Evolutionary conservation across 2,888 invertebrate genomes (phyloP).

Genomic region (Polietes domitor): DNA sequence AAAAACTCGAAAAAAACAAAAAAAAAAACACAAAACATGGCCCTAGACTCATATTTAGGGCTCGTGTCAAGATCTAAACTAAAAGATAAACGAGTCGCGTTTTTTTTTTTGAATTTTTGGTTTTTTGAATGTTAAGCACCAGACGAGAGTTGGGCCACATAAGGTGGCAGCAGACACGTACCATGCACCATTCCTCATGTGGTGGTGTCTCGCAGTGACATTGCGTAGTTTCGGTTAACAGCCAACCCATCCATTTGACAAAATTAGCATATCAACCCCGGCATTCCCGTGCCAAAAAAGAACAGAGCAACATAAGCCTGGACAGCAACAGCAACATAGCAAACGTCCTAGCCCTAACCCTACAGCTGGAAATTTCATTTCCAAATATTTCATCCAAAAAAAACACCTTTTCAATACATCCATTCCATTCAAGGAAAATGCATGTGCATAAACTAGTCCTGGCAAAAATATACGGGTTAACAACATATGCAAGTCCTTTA

Average conservation of each 20-base stretch:
- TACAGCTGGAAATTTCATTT: neutral
- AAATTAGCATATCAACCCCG: conserved; percentile 68
- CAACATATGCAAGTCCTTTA: conserved; percentile 28
- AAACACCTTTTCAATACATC: conserved; percentile 1
- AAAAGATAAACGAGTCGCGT: conserved; percentile 42
- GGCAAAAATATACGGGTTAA: conserved; percentile 20
- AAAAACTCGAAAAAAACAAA: neutral
- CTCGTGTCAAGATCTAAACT: conserved; percentile 65
- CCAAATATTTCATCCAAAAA: neutral
- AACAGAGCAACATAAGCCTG: neutral
- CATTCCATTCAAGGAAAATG: neutral
- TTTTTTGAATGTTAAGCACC: neutral
- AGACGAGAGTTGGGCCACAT: neutral
- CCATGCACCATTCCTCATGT: neutral
- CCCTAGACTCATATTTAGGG: conserved; percentile 41
- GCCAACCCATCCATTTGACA: conserved; percentile 1
- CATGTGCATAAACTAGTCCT: neutral
- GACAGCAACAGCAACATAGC: neutral
- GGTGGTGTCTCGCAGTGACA: neutral
- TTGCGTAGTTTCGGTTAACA: neutral
- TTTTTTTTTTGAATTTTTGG: conserved; percentile 28
- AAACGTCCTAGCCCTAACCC: neutral
- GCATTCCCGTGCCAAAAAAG: conserved; percentile 65
- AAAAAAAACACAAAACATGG: neutral
- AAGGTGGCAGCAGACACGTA: neutral